Base-by-base conservation (phyloP, 2,797 vertebrate species). In the Gymnopithys bicolor region DNA sequence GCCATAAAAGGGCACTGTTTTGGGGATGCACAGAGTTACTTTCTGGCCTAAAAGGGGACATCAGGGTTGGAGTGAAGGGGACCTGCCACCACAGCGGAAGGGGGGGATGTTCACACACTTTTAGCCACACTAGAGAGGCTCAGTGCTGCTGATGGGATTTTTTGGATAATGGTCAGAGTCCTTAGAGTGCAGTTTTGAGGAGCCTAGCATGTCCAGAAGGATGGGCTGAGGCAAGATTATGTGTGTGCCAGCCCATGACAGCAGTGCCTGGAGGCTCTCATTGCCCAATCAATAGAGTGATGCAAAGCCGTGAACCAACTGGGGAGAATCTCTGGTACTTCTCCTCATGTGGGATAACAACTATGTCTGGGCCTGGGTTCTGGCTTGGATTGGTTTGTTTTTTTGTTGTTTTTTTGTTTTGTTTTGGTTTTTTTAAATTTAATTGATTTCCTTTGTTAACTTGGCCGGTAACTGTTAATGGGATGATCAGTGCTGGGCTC, bases 381-480 rank as follows among this genome's bases (percentile, higher is more conserved):
- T 67, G 76, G 41, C 41, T 88, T 53, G 51, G 37, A 43, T 87
- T 48, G 41, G 39, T 39, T 39, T 39, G 39, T 11, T 28, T 32
- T 28, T 23, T n/a, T 52, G 4, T 35, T 27, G 12, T 39, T 39
- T 39, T 39, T 13, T 39, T 39, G 13, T 39, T 39, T 39, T 39
- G 37, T 12, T 30, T 32, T 37, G 8, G 9, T 27, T 52, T 74
- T 71, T 46, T 66, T 39, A 2, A 8, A n/a, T 76, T 21, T 13
- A 7, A 87, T 91, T 56, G 75, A 96, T 96, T 95, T 94, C 87
- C 78, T 85, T 56, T 89, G 71, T 21, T 55, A 89, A 51, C 51
- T 68, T 46, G 84, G 59, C 69, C 17, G 9, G 77, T 80, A 39
- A 49, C 68, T 59, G 67, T 68, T 93, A 70, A 91, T 43, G 64